These are phyloP conservation scores for Stegodyphus mimosarum DNA, from an alignment of 1,140 invertebrate genomes.

Conservation along the genomic window DNA sequence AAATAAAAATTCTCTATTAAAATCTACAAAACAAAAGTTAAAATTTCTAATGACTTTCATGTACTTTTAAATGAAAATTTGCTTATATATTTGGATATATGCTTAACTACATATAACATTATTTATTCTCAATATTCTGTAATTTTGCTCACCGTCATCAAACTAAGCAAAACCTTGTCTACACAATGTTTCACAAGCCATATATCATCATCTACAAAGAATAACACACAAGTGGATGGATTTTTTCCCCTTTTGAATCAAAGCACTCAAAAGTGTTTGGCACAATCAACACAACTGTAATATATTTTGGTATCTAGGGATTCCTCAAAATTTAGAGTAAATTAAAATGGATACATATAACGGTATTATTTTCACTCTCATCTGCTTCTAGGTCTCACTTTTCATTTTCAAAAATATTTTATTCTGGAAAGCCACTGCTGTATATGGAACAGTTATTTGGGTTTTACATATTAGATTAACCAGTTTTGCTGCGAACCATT, in stretches of 20 bases:
- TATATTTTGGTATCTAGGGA: too few relatives aligned
- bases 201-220: background rate
- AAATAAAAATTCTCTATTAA: background rate
- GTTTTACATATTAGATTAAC: too few relatives aligned
- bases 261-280: too few relatives aligned
- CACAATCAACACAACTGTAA: too few relatives aligned
- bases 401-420: too few relatives aligned
- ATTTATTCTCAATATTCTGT: background rate
- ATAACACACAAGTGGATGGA: background rate
- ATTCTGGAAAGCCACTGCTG: too few relatives aligned
- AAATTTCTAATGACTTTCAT: background rate
- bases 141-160: background rate
- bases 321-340: too few relatives aligned
- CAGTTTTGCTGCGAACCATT: too few relatives aligned
- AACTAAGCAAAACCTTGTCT: background rate
- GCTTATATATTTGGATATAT: background rate
- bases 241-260: background rate
- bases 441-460: too few relatives aligned
- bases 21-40: background rate
- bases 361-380: too few relatives aligned
- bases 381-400: too few relatives aligned
- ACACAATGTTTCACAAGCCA: background rate
- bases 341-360: too few relatives aligned
- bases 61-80: background rate
- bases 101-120: background rate